Conservation (phyloP, 2,113 vertebrate species). For the Rhinopomastus cyanomelas region DNA sequence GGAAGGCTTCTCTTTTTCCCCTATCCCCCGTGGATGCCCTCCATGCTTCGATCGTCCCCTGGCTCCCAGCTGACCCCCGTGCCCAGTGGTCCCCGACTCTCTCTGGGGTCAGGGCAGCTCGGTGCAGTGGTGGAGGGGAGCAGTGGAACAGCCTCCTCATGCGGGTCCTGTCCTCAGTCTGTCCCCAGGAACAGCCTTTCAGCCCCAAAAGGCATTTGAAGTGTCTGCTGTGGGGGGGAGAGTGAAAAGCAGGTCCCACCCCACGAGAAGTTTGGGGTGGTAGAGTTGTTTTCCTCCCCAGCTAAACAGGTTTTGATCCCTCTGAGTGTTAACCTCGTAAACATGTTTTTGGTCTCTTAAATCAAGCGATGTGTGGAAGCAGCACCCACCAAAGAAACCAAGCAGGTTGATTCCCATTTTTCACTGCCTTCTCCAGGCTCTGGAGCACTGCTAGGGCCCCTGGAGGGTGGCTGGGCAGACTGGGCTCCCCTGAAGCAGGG, state of each 20-base stretch:
- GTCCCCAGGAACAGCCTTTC: neutral
- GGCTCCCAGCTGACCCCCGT: neutral
- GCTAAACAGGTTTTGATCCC: constrained; percentile 49
- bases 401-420: neutral
- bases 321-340: constrained; percentile 42
- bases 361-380: constrained; percentile 8
- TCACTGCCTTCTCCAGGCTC: neutral
- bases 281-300: constrained; percentile 44
- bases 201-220: constrained; percentile 6
- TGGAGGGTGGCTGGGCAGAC: neutral
- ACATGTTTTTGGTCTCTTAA: constrained; percentile 32
- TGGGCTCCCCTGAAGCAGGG: neutral
- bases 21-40: neutral
- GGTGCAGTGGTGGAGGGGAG: neutral
- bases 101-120: neutral
- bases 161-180: rapidly evolving
- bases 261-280: constrained; percentile 32
- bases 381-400: neutral
- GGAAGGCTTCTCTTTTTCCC: neutral
- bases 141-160: neutral
- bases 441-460: neutral
- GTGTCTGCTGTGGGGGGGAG: constrained; percentile 42
- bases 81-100: neutral
- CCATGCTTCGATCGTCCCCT: neutral
- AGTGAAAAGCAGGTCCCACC: constrained; percentile 31